Percentiles rank a stretch among this genome's conserved stretches.
These are phyloP conservation scores for Indicator indicator DNA, from an alignment of 2,113 vertebrate genomes.

Conservation along the genomic window DNA sequence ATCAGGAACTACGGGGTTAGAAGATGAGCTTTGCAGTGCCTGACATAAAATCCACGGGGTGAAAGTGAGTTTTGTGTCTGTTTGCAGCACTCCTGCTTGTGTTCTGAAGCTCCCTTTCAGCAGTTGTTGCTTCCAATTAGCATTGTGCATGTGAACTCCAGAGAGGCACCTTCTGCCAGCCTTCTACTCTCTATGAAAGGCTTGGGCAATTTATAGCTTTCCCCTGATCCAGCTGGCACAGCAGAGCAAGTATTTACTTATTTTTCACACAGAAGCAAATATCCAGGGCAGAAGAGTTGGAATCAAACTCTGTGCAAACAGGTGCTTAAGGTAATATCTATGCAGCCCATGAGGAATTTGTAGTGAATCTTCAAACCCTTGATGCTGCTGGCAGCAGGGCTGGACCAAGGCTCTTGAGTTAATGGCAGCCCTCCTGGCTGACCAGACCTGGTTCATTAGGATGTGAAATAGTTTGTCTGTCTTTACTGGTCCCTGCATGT, in stretches of 20 bases:
- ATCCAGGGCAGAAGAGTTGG: not conserved
- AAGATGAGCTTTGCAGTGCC: not conserved
- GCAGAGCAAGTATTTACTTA: conserved; percentile 57
- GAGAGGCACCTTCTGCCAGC: conserved; percentile 27
- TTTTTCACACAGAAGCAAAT: conserved; percentile 36
- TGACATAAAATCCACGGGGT: not conserved
- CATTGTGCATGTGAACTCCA: not conserved
- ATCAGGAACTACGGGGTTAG: not conserved
- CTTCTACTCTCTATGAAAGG: not conserved
- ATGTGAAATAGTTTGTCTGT: not conserved
- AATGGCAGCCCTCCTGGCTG: not conserved
- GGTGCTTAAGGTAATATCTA: not conserved
- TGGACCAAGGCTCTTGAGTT: not conserved
- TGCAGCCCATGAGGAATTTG: not conserved
- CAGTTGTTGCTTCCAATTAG: not conserved
- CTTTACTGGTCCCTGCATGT: not conserved
- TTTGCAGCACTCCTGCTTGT: not conserved
- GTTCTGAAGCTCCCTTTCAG: not conserved
- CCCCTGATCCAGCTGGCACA: conserved; percentile 35
- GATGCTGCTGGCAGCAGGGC: fast-evolving
- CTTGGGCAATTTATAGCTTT: not conserved
- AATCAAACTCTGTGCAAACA: not conserved
- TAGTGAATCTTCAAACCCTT: not conserved
- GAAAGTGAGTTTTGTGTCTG: not conserved
- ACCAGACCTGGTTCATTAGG: not conserved